Percentiles rank a stretch among this genome's conserved stretches.
phyloP scores from a whole-genome alignment of 2,113 vertebrate species.

The Larimichthys polyactis region DNA sequence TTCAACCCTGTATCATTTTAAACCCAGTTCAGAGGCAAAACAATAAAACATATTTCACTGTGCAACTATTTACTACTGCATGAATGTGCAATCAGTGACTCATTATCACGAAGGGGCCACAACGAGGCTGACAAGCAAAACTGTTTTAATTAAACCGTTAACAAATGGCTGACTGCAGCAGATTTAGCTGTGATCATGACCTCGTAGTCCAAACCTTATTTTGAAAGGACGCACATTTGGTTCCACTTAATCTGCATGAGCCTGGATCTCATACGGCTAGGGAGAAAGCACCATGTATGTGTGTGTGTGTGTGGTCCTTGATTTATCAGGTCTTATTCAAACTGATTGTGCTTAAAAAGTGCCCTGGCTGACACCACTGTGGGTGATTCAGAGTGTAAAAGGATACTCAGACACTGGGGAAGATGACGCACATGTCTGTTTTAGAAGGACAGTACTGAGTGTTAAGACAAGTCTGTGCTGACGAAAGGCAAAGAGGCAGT shows the following conservation, averaged over 20 bases:
- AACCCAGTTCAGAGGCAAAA: conserved; percentile 3
- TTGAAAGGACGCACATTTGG: conserved; percentile 58
- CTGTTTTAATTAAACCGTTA: conserved; percentile 41
- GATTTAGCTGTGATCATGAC: conserved; percentile 18
- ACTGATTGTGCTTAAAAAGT: conserved; percentile 35
- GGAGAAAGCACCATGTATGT: background rate
- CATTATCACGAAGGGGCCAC: conserved; percentile 8
- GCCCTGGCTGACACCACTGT: conserved; percentile 23
- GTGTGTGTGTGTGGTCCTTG: conserved; percentile 36
- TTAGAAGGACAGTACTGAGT: background rate
- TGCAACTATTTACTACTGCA: background rate
- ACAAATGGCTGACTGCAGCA: conserved; percentile 56
- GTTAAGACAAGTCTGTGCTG: conserved; percentile 7
- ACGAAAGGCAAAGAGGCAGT: conserved; percentile 6
- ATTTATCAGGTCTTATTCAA: conserved; percentile 54
- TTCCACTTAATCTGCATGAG: conserved; percentile 42
- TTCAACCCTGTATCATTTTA: background rate
- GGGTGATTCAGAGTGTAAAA: conserved; percentile 29
- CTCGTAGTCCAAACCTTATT: conserved; percentile 19
- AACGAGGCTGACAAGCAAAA: conserved; percentile 32
- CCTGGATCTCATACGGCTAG: conserved; percentile 10
- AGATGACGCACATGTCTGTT: too few species aligned
- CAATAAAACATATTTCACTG: background rate
- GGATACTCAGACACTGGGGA: background rate
- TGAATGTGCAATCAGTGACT: conserved; percentile 7